Percentiles rank a stretch among this genome's conserved stretches.
Evolutionary conservation across 2,113 vertebrate species (phyloP).

Genomic region (Parus major): DNA sequence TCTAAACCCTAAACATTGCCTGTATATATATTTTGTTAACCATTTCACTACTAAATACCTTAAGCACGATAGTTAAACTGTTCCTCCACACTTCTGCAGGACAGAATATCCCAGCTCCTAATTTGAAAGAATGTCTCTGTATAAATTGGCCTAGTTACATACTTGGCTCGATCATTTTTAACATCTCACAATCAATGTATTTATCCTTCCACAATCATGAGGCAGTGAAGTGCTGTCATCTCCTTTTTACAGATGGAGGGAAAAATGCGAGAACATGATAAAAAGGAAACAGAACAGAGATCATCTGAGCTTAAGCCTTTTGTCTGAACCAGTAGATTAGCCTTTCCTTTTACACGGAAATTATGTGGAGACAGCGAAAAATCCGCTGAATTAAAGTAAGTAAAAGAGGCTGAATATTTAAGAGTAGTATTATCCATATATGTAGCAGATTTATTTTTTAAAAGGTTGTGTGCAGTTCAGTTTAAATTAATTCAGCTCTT

Average conservation of each 20-base stretch:
- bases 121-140: background rate
- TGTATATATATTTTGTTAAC: constrained; percentile 51
- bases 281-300: constrained; percentile 23
- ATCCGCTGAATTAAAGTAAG: constrained; percentile 36
- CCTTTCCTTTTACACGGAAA: background rate
- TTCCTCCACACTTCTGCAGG: background rate
- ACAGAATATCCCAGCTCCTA: background rate
- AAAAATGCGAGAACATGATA: background rate
- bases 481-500: constrained; percentile 43
- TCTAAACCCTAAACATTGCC: constrained; percentile 53
- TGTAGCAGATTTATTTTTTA: constrained; percentile 12
- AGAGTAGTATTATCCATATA: constrained; percentile 22
- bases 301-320: constrained; percentile 38
- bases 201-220: constrained; percentile 7
- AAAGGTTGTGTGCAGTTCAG: constrained; percentile 27
- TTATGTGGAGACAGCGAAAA: constrained; percentile 13
- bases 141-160: background rate
- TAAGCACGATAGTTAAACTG: background rate
- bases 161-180: background rate
- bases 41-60: constrained; percentile 11
- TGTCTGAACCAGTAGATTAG: constrained; percentile 47
- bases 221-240: constrained; percentile 18
- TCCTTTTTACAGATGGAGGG: background rate
- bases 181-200: background rate
- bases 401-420: constrained; percentile 1